These are phyloP conservation scores for Brachypteracias leptosomus DNA, from an alignment of 2,113 vertebrate genomes.

Conservation along the genomic window DNA sequence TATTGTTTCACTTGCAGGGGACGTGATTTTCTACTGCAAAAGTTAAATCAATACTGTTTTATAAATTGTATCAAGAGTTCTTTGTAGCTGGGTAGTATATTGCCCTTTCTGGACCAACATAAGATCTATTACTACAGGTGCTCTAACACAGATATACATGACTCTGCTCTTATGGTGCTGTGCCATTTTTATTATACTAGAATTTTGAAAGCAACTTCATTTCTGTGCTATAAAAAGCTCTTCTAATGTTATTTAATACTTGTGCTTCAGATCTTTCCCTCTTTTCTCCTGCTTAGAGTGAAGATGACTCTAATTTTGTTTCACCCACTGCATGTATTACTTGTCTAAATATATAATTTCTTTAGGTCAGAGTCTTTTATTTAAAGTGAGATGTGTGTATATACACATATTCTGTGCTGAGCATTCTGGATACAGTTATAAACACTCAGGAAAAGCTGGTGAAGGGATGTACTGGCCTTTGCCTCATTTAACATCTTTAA, in stretches of 20 bases:
- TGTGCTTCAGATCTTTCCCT: not conserved
- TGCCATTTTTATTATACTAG: not conserved
- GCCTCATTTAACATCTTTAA: not conserved
- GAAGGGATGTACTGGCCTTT: not conserved
- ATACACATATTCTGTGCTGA: not conserved
- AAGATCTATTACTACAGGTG: constrained; percentile 2
- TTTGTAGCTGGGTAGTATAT: not conserved
- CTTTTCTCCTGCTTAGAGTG: not conserved
- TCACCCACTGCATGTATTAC: not conserved
- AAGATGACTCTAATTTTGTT: constrained; percentile 21
- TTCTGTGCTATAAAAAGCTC: not conserved
- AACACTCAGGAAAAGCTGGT: not conserved
- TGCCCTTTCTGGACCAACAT: not conserved
- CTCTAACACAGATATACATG: not conserved
- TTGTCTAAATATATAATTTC: constrained; percentile 15
- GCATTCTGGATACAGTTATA: not conserved
- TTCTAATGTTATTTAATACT: constrained; percentile 33
- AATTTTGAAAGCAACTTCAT: not conserved
- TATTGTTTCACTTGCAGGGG: not conserved
- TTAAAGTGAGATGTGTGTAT: not conserved
- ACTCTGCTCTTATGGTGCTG: not conserved
- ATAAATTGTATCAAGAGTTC: constrained; percentile 29
- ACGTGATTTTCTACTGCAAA: not conserved
- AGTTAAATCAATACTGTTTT: constrained; percentile 45
- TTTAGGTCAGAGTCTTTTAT: not conserved